A percentile compares a stretch with the other conserved stretches of the same genome.
Evolutionary conservation across 2,888 invertebrate species (phyloP).

Genomic region (Acrobasis repandana): DNA sequence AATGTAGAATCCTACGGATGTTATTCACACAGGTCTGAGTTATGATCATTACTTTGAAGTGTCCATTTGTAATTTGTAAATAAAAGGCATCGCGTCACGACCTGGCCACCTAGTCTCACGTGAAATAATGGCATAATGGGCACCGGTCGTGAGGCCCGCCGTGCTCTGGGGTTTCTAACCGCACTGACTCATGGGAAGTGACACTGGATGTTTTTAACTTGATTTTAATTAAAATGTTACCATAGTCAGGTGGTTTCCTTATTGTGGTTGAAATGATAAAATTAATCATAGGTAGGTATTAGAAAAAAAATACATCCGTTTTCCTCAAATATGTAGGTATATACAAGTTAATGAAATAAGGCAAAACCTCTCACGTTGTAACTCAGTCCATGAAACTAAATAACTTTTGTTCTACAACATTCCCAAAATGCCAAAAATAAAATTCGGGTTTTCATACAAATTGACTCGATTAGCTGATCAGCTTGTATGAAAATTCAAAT

Average conservation of each 20-base stretch:
- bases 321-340: too few species aligned
- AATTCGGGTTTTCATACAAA: too few species aligned
- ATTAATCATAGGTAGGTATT: not conserved
- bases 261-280: not conserved
- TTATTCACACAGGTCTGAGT: not conserved
- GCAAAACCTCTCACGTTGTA: too few species aligned
- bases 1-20: not conserved
- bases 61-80: conserved; percentile 9
- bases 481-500: too few species aligned
- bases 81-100: conserved; percentile 10
- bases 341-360: too few species aligned
- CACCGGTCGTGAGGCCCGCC: conserved; percentile 7
- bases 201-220: conserved; percentile 14
- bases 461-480: too few species aligned
- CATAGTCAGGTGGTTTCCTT: not conserved
- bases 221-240: not conserved
- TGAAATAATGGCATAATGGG: conserved; percentile 11
- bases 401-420: too few species aligned
- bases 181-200: conserved; percentile 19
- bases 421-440: too few species aligned
- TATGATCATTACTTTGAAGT: conserved; percentile 1
- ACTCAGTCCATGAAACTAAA: too few species aligned
- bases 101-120: conserved; percentile 7
- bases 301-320: too few species aligned
- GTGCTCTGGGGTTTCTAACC: not conserved